A percentile compares a stretch with the other conserved stretches of the same genome.
phyloP scores from a whole-genome alignment of 2,888 invertebrate species.

The Tetropium fuscum region DNA sequence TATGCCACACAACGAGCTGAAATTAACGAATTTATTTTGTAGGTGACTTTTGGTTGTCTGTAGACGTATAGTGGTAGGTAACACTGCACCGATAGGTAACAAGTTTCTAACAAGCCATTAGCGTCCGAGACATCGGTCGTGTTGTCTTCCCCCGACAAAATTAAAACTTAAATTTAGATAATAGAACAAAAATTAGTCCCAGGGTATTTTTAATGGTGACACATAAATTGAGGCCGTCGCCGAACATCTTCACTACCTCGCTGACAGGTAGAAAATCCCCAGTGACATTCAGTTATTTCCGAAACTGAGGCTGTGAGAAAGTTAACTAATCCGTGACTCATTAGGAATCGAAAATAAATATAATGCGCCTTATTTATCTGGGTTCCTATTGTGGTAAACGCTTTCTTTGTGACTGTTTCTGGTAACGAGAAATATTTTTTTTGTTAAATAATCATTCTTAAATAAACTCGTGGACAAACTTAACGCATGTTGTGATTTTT shows the following conservation, averaged over 20 bases:
- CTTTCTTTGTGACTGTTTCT: too few species aligned
- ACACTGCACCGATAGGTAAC: constrained; percentile 28
- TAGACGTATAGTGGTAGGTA: too few species aligned
- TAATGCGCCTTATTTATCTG: too few species aligned
- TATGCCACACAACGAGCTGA: too few species aligned
- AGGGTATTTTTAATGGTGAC: constrained; percentile 39
- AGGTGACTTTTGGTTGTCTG: too few species aligned
- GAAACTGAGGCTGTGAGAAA: constrained; percentile 31
- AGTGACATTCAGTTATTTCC: constrained; percentile 42
- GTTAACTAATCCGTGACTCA: constrained; percentile 30
- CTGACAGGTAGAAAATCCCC: constrained; percentile 50
- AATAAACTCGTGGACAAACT: too few species aligned
- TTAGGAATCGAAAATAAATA: neutral
- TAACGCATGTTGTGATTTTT: too few species aligned
- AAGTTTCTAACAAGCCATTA: constrained; percentile 31
- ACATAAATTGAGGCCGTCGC: constrained; percentile 28
- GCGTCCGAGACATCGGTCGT: constrained; percentile 22
- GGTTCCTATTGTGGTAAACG: too few species aligned
- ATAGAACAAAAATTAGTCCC: constrained; percentile 23
- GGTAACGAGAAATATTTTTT: too few species aligned
- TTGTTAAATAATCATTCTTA: too few species aligned
- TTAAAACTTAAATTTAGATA: constrained; percentile 36
- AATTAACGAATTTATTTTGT: too few species aligned
- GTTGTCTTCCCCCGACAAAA: constrained; percentile 24
- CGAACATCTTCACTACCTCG: constrained; percentile 33